A percentile compares a stretch with the other conserved stretches of the same genome.
These are phyloP conservation scores for human (Homo sapiens) DNA, from an alignment of 2,113 vertebrate species.

Conservation along the genomic window DNA sequence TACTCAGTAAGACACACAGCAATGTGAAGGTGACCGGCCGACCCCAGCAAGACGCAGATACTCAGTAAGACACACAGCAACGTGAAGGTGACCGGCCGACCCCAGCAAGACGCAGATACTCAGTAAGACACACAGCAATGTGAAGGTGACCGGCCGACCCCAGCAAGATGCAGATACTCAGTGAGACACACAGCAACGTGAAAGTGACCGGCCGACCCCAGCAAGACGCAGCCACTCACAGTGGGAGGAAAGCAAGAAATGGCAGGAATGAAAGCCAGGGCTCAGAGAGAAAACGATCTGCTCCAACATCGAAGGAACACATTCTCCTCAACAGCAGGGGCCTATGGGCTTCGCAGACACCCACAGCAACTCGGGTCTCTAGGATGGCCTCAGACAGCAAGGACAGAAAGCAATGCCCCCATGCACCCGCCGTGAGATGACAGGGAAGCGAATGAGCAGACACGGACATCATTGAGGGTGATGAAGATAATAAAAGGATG, in stretches of 20 bases:
- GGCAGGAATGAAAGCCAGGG: no score
- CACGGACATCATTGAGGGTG: neutral
- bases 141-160: neutral
- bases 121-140: fast-evolving
- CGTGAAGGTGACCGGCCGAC: no score
- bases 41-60: no score
- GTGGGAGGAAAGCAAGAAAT: neutral
- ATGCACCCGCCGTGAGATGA: fast-evolving
- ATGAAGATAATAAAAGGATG: neutral
- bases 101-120: no score
- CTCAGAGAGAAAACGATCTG: fast-evolving
- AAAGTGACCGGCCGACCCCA: no score
- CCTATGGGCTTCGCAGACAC: neutral
- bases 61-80: no score
- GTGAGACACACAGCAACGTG: no score
- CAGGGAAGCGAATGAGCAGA: neutral
- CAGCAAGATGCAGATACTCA: no score
- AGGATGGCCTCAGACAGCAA: neutral
- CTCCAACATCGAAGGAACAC: fast-evolving
- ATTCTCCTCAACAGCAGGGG: neutral
- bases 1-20: fast-evolving
- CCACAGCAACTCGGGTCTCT: fast-evolving
- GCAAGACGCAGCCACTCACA: no score
- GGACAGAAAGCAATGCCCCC: fast-evolving
- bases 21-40: fast-evolving